Percentiles rank a stretch among this genome's conserved stretches.
These are phyloP conservation scores for Sus scrofa DNA, from an alignment of 2,113 vertebrate species.

Conservation along the genomic window DNA sequence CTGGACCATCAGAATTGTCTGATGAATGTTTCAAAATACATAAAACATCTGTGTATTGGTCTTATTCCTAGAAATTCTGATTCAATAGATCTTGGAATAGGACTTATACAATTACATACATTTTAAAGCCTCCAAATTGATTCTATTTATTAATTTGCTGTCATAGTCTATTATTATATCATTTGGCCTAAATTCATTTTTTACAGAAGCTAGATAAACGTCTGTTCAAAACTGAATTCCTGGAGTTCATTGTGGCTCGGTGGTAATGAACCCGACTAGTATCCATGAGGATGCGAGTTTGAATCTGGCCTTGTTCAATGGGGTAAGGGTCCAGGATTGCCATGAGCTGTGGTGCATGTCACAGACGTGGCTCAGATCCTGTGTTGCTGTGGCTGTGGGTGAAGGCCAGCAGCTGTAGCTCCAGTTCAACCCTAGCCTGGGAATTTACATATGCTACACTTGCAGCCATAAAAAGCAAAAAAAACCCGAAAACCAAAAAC, in stretches of 20 bases:
- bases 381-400: no score
- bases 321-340: no score
- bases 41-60: neutral
- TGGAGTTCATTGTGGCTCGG: neutral
- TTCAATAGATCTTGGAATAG: neutral
- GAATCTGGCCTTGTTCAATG: no score
- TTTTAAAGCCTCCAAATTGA: neutral
- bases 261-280: no score
- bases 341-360: no score
- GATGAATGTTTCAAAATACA: neutral
- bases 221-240: slow-evolving; percentile 3
- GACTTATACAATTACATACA: neutral
- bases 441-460: no score
- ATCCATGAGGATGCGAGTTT: no score
- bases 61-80: neutral
- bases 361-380: no score
- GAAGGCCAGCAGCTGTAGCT: no score
- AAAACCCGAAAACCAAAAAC: no score
- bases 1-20: neutral
- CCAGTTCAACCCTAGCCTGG: no score
- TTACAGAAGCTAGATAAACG: neutral
- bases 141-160: neutral
- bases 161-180: neutral
- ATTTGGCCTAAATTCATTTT: neutral
- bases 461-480: no score